phyloP scores from a whole-genome alignment of 2,113 vertebrate species.

The Epinephelus lanceolatus region DNA sequence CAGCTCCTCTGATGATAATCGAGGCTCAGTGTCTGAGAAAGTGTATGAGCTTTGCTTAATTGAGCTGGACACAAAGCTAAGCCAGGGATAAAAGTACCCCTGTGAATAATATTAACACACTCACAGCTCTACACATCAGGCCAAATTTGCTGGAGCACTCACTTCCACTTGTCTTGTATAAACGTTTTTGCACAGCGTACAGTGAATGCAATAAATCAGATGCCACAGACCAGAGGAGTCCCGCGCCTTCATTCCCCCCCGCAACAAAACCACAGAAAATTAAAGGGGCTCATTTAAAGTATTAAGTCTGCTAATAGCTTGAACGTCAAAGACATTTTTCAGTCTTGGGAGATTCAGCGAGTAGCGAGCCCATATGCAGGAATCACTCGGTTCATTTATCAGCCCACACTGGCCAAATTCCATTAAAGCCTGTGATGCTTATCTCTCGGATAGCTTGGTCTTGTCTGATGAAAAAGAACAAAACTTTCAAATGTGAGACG shows the following conservation, averaged over 20 bases:
- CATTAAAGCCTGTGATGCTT: slow-evolving; percentile 35
- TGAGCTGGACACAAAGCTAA: slow-evolving; percentile 69
- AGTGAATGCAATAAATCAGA: slow-evolving; percentile 54
- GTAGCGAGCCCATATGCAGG: slow-evolving; percentile 10
- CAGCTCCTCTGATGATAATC: slow-evolving; percentile 62
- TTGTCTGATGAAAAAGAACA: slow-evolving; percentile 42
- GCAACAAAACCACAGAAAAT: slow-evolving; percentile 28
- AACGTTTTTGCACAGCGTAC: slow-evolving; percentile 45
- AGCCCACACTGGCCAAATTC: slow-evolving; percentile 30
- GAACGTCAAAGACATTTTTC: slow-evolving; percentile 14
- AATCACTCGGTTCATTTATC: slow-evolving; percentile 52
- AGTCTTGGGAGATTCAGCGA: not conserved
- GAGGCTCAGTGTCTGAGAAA: slow-evolving; percentile 57
- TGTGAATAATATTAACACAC: slow-evolving; percentile 70
- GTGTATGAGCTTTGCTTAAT: slow-evolving; percentile 69
- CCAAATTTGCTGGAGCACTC: slow-evolving; percentile 55
- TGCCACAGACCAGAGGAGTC: slow-evolving; percentile 16
- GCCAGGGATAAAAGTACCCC: slow-evolving; percentile 58
- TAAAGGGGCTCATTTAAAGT: slow-evolving; percentile 39
- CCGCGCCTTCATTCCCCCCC: not conserved
- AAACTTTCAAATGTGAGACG: slow-evolving; percentile 34
- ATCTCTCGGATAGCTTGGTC: not conserved
- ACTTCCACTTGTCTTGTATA: slow-evolving; percentile 53
- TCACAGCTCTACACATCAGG: slow-evolving; percentile 61
- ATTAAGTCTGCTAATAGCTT: slow-evolving; percentile 36